Evolutionary conservation across 2,113 vertebrate species (phyloP).

Genomic region (Phyllopteryx taeniolatus): DNA sequence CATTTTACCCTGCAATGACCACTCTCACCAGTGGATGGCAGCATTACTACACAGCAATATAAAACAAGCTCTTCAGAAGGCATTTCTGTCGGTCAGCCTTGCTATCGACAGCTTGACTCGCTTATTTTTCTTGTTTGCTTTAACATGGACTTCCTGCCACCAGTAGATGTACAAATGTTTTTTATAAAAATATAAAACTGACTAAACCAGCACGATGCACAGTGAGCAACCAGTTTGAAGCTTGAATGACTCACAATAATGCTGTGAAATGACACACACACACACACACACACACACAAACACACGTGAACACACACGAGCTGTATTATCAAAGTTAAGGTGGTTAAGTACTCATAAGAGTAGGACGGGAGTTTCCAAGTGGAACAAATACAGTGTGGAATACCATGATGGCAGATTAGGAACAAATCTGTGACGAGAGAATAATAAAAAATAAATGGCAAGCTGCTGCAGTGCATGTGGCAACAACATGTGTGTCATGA

Average conservation of each 20-base stretch:
- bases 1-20: slow-evolving; percentile 20
- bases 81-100: slow-evolving; percentile 2
- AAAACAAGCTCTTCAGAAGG: background rate
- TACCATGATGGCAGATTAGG: slow-evolving; percentile 38
- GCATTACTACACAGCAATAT: slow-evolving; percentile 39
- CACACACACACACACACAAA: slow-evolving; percentile 15
- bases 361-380: slow-evolving; percentile 17
- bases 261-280: slow-evolving; percentile 53
- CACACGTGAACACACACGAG: slow-evolving; percentile 6
- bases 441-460: slow-evolving; percentile 17
- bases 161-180: slow-evolving; percentile 42
- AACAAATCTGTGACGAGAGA: slow-evolving; percentile 40
- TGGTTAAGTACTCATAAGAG: slow-evolving; percentile 29
- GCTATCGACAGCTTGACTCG: slow-evolving; percentile 8
- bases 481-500: background rate
- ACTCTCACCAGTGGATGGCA: slow-evolving; percentile 59
- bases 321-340: slow-evolving; percentile 26
- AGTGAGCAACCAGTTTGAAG: slow-evolving; percentile 63
- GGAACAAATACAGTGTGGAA: slow-evolving; percentile 28
- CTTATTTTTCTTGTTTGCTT: slow-evolving; percentile 39
- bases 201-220: slow-evolving; percentile 55
- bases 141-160: slow-evolving; percentile 41
- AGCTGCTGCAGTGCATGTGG: slow-evolving; percentile 14
- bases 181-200: slow-evolving; percentile 53
- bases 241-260: slow-evolving; percentile 63